Percentiles rank a stretch among this genome's conserved stretches.
These are phyloP conservation scores for Centroberyx gerrardi DNA, from an alignment of 2,797 vertebrate species.

Conservation along the genomic window DNA sequence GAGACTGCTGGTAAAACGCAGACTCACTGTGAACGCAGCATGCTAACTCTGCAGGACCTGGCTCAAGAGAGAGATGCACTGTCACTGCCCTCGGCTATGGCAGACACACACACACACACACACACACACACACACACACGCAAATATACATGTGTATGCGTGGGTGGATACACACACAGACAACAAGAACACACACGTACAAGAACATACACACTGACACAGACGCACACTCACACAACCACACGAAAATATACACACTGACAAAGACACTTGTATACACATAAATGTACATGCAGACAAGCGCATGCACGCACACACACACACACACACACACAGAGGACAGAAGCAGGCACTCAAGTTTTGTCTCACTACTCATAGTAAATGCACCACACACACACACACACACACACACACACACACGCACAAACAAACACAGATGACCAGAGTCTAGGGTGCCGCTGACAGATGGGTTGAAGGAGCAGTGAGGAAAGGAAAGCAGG, in stretches of 20 bases:
- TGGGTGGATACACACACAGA: background rate
- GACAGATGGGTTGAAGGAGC: no score
- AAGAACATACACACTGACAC: background rate
- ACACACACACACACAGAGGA: no score
- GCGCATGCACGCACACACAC: no score
- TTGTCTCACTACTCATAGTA: background rate
- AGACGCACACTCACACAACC: conserved; percentile 17
- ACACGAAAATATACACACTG: background rate
- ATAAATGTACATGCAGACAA: no score
- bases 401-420: conserved; percentile 14
- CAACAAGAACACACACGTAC: conserved; percentile 2
- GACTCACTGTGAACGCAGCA: conserved; percentile 74
- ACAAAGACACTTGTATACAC: no score
- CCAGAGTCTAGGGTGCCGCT: conserved; percentile 10
- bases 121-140: background rate
- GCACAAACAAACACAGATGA: conserved; percentile 18
- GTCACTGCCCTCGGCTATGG: conserved; percentile 32
- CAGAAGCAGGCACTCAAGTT: conserved; percentile 25
- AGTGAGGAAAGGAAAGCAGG: no score
- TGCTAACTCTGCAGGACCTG: conserved; percentile 69
- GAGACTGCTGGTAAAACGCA: conserved; percentile 73
- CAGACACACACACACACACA: conserved; percentile 13
- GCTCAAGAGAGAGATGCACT: conserved; percentile 46
- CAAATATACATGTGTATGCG: conserved; percentile 34
- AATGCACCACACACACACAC: background rate